A percentile compares a stretch with the other conserved stretches of the same genome.
Evolutionary conservation across 2,113 vertebrate genomes (phyloP).

Genomic region (Erythrolamprus reginae): DNA sequence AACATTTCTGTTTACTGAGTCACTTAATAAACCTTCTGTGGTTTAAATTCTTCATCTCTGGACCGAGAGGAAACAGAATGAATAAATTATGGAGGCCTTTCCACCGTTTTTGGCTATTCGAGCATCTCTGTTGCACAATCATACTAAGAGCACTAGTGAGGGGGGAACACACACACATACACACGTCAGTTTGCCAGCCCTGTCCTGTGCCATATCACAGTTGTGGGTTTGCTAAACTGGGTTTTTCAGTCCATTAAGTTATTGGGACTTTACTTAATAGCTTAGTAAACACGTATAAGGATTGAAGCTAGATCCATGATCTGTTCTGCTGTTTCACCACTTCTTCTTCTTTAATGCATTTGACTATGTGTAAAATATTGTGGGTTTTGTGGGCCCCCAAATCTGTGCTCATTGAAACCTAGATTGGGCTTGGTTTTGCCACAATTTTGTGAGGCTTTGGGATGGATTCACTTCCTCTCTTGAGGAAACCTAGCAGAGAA

Average conservation of each 20-base stretch:
- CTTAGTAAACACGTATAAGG: not conserved
- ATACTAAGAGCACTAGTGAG: not conserved
- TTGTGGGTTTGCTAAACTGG: not conserved
- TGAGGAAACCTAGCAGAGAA: not conserved
- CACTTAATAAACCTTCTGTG: constrained; percentile 63
- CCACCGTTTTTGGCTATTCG: not conserved
- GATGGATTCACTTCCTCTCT: not conserved
- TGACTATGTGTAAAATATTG: not conserved
- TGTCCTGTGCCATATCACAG: not conserved
- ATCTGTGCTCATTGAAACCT: not conserved
- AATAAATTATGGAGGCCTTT: constrained; percentile 59
- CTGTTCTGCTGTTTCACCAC: not conserved
- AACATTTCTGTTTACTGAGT: constrained; percentile 64
- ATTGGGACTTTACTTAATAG: not conserved
- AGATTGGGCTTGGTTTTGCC: not conserved
- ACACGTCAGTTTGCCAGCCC: not conserved
- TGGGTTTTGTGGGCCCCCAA: not conserved
- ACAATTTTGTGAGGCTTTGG: not conserved
- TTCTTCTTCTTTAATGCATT: not conserved
- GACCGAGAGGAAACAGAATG: constrained; percentile 20
- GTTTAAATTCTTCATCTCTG: constrained; percentile 61
- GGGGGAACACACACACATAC: too few species aligned
- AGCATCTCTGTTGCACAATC: not conserved
- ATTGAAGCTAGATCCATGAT: not conserved
- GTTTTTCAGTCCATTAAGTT: not conserved